A percentile compares a stretch with the other conserved stretches of the same genome.
Evolutionary conservation across 2,113 vertebrate genomes (phyloP).

Genomic region (Syngnathoides biaculeatus): DNA sequence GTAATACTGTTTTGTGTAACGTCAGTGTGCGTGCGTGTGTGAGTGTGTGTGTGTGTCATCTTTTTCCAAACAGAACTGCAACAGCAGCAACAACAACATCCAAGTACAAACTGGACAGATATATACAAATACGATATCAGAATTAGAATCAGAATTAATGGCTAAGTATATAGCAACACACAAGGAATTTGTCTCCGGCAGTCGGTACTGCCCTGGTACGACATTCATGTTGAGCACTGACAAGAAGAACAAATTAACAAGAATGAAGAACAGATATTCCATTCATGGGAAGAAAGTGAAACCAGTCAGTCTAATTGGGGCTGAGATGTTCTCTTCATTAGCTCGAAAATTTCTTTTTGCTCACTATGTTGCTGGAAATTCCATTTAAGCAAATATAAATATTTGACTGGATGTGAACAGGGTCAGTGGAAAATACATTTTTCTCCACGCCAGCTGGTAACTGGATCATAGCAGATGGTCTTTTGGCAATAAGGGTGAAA

Average conservation of each 20-base stretch:
- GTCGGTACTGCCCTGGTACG: no score
- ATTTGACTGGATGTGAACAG: slow-evolving; percentile 15
- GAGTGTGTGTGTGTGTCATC: slow-evolving; percentile 5
- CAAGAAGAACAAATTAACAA: no score
- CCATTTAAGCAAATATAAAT: slow-evolving; percentile 18
- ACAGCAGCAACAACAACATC: not conserved
- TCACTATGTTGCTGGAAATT: slow-evolving; percentile 14
- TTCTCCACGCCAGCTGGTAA: slow-evolving; percentile 49
- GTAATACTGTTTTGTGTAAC: not conserved
- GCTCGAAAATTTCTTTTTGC: slow-evolving; percentile 26
- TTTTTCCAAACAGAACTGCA: not conserved
- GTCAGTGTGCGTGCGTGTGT: slow-evolving; percentile 16
- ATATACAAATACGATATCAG: no score
- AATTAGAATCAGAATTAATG: no score
- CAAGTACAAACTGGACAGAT: not conserved
- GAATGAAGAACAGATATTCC: no score
- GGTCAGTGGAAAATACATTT: slow-evolving; percentile 36
- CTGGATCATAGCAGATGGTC: slow-evolving; percentile 54
- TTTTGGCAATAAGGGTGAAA: slow-evolving; percentile 47
- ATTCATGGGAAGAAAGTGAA: no score
- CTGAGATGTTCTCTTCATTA: slow-evolving; percentile 26
- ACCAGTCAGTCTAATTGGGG: slow-evolving; percentile 16
- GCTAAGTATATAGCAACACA: no score
- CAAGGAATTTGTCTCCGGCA: no score
- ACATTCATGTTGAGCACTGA: no score